Evolutionary conservation across 2,113 vertebrate genomes (phyloP).

Genomic region (Prinia subflava): DNA sequence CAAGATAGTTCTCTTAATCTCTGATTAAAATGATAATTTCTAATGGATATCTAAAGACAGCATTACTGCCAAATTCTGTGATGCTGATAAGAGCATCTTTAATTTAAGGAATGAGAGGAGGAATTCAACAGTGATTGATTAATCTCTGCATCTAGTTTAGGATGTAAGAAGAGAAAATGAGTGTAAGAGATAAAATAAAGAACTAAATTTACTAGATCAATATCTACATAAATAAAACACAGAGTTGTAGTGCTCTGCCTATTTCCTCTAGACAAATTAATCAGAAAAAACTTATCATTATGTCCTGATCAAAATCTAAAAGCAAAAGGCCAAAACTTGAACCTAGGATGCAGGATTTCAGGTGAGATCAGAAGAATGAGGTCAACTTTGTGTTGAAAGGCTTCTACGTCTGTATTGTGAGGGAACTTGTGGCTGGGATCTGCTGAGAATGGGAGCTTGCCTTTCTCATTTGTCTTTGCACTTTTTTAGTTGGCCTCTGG

Average conservation of each 20-base stretch:
- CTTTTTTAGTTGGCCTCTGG: neutral
- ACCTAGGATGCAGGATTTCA: neutral
- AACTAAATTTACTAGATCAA: neutral
- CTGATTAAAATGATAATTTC: constrained; percentile 25
- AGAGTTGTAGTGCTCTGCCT: neutral
- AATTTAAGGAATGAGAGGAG: neutral
- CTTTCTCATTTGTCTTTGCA: neutral
- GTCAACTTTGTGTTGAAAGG: neutral
- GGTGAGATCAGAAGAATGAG: neutral
- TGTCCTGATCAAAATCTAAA: neutral
- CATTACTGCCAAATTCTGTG: neutral
- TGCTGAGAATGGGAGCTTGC: neutral
- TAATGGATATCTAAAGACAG: neutral
- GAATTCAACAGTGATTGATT: neutral
- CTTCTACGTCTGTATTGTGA: neutral
- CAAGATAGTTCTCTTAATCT: neutral
- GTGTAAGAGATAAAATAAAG: neutral
- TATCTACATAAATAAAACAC: neutral
- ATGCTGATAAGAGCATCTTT: neutral
- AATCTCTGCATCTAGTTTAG: neutral
- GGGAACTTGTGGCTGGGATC: neutral
- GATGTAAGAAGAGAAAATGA: neutral
- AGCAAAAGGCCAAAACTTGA: neutral
- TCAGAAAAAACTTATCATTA: neutral
- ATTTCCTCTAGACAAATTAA: neutral